phyloP scores from a whole-genome alignment of 2,888 invertebrate genomes.

The Geotrupes spiniger region DNA sequence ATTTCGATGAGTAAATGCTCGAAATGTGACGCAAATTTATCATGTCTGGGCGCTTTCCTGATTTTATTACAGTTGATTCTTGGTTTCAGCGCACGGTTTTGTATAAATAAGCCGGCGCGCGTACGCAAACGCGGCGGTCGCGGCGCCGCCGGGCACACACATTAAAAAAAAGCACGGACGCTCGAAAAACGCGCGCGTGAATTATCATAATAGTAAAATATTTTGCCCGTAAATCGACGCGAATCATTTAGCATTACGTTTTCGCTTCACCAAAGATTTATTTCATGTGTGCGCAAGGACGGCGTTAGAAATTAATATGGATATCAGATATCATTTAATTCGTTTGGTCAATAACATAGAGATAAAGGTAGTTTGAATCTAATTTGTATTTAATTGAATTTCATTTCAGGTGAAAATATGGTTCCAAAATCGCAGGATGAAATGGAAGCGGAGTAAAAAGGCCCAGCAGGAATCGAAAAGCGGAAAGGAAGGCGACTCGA shows the following conservation, averaged over 20 bases:
- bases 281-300: too few relatives aligned
- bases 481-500: slow-evolving; percentile 46
- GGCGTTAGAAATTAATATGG: too few relatives aligned
- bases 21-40: slow-evolving; percentile 48
- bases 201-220: too few relatives aligned
- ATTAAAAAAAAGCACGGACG: too few relatives aligned
- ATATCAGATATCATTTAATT: too few relatives aligned
- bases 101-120: slow-evolving; percentile 13
- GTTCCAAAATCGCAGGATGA: slow-evolving; percentile 99
- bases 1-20: slow-evolving; percentile 47
- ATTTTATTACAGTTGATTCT: slow-evolving; percentile 29
- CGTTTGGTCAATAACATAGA: too few relatives aligned
- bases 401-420: slow-evolving; percentile 87
- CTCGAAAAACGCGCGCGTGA: too few relatives aligned
- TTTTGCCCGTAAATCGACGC: too few relatives aligned
- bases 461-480: slow-evolving; percentile 83
- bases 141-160: neutral
- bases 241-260: too few relatives aligned
- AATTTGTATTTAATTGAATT: too few relatives aligned
- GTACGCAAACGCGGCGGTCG: neutral
- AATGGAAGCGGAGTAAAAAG: slow-evolving; percentile 97
- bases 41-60: slow-evolving; percentile 35
- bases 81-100: slow-evolving; percentile 22
- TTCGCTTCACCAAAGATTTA: too few relatives aligned
- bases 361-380: too few relatives aligned